A percentile compares a stretch with the other conserved stretches of the same genome.
phyloP scores from a whole-genome alignment of 2,797 vertebrate genomes.

The Synaphobranchus kaupii region DNA sequence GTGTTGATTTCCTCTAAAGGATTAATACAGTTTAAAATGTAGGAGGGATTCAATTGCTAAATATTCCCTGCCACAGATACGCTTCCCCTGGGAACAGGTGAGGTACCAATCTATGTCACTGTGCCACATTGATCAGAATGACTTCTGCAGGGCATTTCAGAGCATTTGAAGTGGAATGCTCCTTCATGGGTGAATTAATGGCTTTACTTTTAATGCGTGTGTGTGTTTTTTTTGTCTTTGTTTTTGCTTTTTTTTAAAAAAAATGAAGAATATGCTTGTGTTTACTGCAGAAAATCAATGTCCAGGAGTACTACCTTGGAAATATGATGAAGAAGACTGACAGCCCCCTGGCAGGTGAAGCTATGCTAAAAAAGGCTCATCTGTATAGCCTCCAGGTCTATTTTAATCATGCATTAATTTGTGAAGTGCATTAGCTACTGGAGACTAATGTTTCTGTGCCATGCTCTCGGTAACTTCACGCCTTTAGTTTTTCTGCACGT shows the following conservation, averaged over 20 bases:
- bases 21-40: background rate
- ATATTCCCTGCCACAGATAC: background rate
- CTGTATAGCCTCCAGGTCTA: background rate
- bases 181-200: background rate
- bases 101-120: background rate
- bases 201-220: background rate
- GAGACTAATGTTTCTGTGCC: background rate
- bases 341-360: slow-evolving; percentile 75
- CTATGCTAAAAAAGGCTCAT: background rate
- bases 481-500: background rate
- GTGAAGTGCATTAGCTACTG: background rate
- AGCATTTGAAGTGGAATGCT: background rate
- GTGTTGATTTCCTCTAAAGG: background rate
- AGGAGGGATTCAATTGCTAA: background rate
- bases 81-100: background rate
- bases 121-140: background rate
- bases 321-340: slow-evolving; percentile 69
- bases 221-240: background rate
- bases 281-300: slow-evolving; percentile 83
- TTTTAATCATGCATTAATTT: background rate
- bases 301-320: slow-evolving; percentile 96
- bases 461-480: background rate
- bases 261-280: slow-evolving; percentile 17
- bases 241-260: background rate
- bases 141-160: background rate